phyloP scores from a whole-genome alignment of 2,797 vertebrate species.

The Xiphophorus birchmanni region DNA sequence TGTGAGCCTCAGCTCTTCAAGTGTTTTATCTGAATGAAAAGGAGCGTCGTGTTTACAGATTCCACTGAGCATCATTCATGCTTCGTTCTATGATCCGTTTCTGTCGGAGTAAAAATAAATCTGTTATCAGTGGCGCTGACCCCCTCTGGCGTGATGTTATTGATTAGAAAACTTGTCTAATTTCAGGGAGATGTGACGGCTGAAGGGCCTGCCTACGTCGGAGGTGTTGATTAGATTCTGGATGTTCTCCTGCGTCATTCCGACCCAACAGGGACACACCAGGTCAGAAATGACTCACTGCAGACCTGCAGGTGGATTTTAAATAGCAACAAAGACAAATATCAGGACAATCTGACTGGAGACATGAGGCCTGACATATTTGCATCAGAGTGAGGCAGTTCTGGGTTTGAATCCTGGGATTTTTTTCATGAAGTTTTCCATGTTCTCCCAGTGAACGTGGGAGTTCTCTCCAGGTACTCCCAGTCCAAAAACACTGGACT shows the following conservation, averaged over 20 bases:
- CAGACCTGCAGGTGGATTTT: not conserved
- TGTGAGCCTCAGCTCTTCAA: not conserved
- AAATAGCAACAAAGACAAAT: not conserved
- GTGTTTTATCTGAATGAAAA: not conserved
- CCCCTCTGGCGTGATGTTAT: conserved; percentile 37
- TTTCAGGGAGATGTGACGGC: conserved; percentile 28
- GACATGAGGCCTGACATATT: not conserved
- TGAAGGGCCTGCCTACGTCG: conserved; percentile 4
- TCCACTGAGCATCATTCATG: not conserved
- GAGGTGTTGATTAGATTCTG: conserved; percentile 4
- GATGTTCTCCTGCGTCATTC: not conserved
- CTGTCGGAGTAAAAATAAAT: not conserved
- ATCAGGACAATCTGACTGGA: not conserved
- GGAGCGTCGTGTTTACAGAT: not conserved
- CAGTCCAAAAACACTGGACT: not conserved
- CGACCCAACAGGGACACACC: not conserved
- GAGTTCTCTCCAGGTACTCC: not conserved
- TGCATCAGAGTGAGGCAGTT: not conserved
- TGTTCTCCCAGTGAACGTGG: not conserved
- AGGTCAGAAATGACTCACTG: not conserved
- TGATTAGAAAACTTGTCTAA: conserved; percentile 45
- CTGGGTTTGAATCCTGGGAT: not conserved
- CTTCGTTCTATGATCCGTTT: not conserved
- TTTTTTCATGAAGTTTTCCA: not conserved
- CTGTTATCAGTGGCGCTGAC: conserved; percentile 16